Percentiles rank a stretch among this genome's conserved stretches.
Evolutionary conservation across 2,797 vertebrate species (phyloP).

Genomic region (Hemitrygon akajei): DNA sequence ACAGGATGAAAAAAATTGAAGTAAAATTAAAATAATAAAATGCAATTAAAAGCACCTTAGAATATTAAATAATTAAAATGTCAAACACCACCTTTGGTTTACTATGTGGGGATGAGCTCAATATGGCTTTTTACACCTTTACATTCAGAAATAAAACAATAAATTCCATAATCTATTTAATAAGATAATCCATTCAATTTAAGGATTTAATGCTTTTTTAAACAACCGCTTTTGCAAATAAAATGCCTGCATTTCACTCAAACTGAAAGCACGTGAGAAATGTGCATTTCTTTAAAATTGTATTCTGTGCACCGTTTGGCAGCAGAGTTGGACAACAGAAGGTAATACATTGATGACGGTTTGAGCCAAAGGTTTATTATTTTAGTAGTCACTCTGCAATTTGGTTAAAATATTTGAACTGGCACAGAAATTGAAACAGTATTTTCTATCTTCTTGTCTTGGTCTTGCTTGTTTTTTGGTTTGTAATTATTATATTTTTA

Average conservation of each 20-base stretch:
- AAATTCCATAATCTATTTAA: background rate
- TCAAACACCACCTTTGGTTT: no score
- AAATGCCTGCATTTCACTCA: background rate
- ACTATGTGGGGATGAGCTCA: no score
- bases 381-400: background rate
- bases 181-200: background rate
- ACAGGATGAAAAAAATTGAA: no score
- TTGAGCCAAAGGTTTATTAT: background rate
- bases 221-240: background rate
- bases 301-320: no score
- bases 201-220: background rate
- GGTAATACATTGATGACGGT: background rate
- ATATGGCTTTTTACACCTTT: no score
- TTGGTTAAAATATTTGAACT: background rate
- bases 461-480: constrained; percentile 11
- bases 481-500: background rate
- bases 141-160: background rate
- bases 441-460: background rate
- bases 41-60: no score
- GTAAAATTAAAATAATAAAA: no score
- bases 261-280: background rate
- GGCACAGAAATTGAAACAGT: background rate
- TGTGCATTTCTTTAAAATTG: background rate
- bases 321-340: background rate
- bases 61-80: no score